A percentile compares a stretch with the other conserved stretches of the same genome.
phyloP scores from a whole-genome alignment of 2,888 invertebrate species.

The Urechis unicinctus region DNA sequence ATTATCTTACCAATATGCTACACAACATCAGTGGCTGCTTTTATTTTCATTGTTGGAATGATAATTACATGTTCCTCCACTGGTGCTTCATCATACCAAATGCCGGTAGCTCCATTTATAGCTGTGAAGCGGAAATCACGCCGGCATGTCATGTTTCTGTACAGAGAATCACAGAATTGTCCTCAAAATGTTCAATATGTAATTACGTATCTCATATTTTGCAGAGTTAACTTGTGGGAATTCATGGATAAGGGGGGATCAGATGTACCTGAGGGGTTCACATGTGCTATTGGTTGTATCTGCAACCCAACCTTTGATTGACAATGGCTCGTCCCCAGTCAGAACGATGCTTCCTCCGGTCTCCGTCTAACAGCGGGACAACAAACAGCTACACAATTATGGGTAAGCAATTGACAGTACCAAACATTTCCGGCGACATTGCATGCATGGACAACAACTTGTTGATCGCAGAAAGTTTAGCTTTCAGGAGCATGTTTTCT shows the following conservation, averaged over 20 bases:
- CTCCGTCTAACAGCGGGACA: too few species aligned
- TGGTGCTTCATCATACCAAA: conserved; percentile 4
- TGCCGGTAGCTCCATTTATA: conserved; percentile 2
- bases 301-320: conserved; percentile 2
- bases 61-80: conserved; percentile 1
- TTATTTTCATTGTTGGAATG: too few species aligned
- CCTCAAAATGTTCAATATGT: background rate
- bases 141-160: conserved; percentile 1
- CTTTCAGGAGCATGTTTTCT: too few species aligned
- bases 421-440: background rate
- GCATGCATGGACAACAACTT: background rate
- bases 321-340: background rate
- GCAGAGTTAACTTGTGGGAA: background rate
- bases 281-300: conserved; percentile 9
- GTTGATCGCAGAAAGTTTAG: background rate
- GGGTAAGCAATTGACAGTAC: too few species aligned
- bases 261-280: conserved; percentile 2
- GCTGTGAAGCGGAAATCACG: conserved; percentile 7
- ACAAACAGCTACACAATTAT: too few species aligned
- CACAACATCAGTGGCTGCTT: too few species aligned
- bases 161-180: background rate
- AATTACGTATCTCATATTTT: background rate
- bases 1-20: too few species aligned
- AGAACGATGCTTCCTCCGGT: conserved; percentile 3
- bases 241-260: background rate